Base-by-base conservation (phyloP, 2,888 invertebrate species). In the Allolobophora icterica region DNA sequence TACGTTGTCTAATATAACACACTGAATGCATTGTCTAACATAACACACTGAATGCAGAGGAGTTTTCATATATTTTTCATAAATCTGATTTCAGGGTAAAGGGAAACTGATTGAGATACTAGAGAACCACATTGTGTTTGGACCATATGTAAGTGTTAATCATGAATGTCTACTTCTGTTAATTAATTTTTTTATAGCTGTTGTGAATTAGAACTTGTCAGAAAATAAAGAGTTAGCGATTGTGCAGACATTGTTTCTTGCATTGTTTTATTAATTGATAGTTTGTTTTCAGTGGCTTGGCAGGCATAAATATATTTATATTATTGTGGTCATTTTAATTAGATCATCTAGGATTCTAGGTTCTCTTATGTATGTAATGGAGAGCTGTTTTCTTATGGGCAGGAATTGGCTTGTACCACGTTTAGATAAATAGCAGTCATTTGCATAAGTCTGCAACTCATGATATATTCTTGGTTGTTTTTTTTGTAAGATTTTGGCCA, bases 91-190 rank as follows among this genome's bases (percentile, higher is more conserved):
- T 90, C 92, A 94, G 93, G 94, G 94, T 34, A 91, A 92, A 89
- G 92, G 92, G 30, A 93, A 93, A 89, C 92, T 94, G 89, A 91
- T 91, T 35, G 91, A 91, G 15, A 92, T 94, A 30, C n/a, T 94
- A 84, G 92, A 93, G 90, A 93, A 94, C 92, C 94, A 94, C 91
- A 93, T 94, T 17, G 92, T 94, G 33, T n/a, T 17, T 19, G 91
- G 89, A 42, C 89, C 90, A 58, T 19, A 84, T 90, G 91, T 91
- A 84, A 90, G 91, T 90, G 35, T 30, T 13, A 45, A 45, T 71
- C 71, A 71, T 71, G 0, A 71, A 30, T n/a, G 71, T 71, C 30
- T 71, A n/a, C 13, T 71, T 52, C 52, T 30, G 71, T 30, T 8
- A n/a, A 13, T 71, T 52, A 6, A 21, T 71, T 8, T 71, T n/a